Percentiles rank a stretch among this genome's conserved stretches.
Evolutionary conservation across 2,888 invertebrate species (phyloP).

Genomic region (Epistrophella euchroma): DNA sequence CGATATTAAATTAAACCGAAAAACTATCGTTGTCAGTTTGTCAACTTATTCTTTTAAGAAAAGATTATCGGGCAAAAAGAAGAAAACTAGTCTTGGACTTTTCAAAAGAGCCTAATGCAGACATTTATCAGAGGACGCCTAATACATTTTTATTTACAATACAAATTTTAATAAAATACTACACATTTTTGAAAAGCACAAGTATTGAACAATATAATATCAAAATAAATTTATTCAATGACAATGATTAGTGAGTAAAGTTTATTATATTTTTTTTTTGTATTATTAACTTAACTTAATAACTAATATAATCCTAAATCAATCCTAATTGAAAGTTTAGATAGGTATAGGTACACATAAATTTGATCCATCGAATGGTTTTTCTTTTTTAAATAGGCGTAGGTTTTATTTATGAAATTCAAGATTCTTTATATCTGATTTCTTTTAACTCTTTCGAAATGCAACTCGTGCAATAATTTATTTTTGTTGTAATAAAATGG

Average conservation of each 20-base stretch:
- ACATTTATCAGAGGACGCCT: background rate
- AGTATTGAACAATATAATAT: slow-evolving; percentile 12
- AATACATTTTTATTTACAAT: slow-evolving; percentile 16
- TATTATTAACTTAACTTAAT: slow-evolving; percentile 55
- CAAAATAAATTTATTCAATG: slow-evolving; percentile 12
- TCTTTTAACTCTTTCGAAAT: slow-evolving; percentile 91
- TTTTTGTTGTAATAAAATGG: slow-evolving; percentile 94
- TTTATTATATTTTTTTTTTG: slow-evolving; percentile 19
- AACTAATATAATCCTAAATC: slow-evolving; percentile 46
- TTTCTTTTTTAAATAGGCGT: background rate
- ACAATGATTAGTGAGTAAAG: background rate
- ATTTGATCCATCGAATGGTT: slow-evolving; percentile 18
- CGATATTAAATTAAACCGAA: too few species aligned
- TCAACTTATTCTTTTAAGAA: too few species aligned
- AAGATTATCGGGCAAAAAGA: background rate
- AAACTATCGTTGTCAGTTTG: too few species aligned
- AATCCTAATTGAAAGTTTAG: slow-evolving; percentile 55
- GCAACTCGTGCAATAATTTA: slow-evolving; percentile 93
- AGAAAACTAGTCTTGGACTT: background rate
- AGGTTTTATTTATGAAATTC: background rate
- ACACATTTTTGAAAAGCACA: slow-evolving; percentile 1
- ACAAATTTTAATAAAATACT: background rate
- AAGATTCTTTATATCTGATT: slow-evolving; percentile 47
- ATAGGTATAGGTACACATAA: slow-evolving; percentile 31
- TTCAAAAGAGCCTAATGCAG: background rate